Evolutionary conservation across 2,888 invertebrate species (phyloP).

Genomic region (Brachylomia viminalis): DNA sequence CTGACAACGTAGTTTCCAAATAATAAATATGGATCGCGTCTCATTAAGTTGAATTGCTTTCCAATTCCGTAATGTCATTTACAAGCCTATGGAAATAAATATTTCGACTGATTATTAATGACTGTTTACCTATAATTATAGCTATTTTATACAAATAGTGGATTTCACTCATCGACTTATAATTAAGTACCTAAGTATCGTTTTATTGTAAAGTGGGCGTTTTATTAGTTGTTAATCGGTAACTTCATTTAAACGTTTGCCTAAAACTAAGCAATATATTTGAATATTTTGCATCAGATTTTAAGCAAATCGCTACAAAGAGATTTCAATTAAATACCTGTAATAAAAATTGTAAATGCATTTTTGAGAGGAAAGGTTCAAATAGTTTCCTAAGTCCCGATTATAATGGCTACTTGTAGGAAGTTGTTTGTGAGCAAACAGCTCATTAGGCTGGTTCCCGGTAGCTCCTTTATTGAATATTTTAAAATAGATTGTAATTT

Average conservation of each 20-base stretch:
- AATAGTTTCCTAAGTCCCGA: neutral
- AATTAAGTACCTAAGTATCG: neutral
- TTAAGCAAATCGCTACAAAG: neutral
- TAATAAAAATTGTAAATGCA: neutral
- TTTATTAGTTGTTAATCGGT: conserved; percentile 3
- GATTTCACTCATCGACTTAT: conserved; percentile 13
- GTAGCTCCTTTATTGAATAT: neutral
- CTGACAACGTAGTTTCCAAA: conserved; percentile 16
- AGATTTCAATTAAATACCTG: neutral
- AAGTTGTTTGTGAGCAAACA: neutral
- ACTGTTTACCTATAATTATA: neutral
- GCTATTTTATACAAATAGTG: conserved; percentile 12
- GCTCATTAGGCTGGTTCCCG: neutral
- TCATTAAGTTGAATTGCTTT: conserved; percentile 15
- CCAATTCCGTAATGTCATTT: neutral
- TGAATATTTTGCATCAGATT: neutral
- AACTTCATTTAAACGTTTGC: neutral
- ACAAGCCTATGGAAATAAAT: neutral
- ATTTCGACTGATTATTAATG: conserved; percentile 1
- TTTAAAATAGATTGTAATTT: neutral
- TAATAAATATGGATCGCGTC: conserved; percentile 11
- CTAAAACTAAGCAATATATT: neutral
- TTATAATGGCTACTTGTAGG: too few relatives aligned
- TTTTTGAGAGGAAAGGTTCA: too few relatives aligned
- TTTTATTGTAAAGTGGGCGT: too few relatives aligned